Evolutionary conservation across 2,888 invertebrate genomes (phyloP), one percentile per base, ranked within the genome.

Genomic region (Himalopsyche anomala): DNA sequence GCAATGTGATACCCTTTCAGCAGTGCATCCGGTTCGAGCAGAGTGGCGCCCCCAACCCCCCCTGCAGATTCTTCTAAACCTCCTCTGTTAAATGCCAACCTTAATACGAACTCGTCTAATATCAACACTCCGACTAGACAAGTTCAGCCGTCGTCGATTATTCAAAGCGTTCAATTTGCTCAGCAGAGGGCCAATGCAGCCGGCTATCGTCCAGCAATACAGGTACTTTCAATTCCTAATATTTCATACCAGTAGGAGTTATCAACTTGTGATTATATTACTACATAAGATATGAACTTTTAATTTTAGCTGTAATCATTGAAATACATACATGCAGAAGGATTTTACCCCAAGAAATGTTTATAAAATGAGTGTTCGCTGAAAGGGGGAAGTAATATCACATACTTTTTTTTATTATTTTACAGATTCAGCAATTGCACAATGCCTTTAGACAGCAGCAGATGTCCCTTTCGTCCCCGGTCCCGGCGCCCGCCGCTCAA

Each of bases 381-480:
- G 6, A 6, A 6, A 40, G 40, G 5, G 40, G 40, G 5, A 6
- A 74, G 15, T 74, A 74, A 19, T 55, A 55, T 4, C 55, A 9
- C 17, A 55, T 55, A 4, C 19, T 62, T 62, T 62, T 62, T 62
- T 62, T 19, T 5, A 19, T 62, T 19, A 36, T 74, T 38, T 82
- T 28, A 28, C 36, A 82, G 82, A 55, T 82, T 36, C 55, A 51
- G 9, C 87, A 87, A 81, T 83, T 85, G n/a, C 85, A 80, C 38
- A 85, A 81, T 51, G 80, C 62, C 6, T 87, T 92, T 87, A 91
- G 92, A 87, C 92, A 92, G 90, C 93, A 92, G 88, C 92, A 90
- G 62, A 92, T 93, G 92, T 91, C 93, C 2, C 90, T 92, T 88
- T 93, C 93, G 0, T 91, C 92, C 6, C 93, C 92, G 2, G 89